Percentiles rank a stretch among this genome's conserved stretches.
These are phyloP conservation scores for Ophion ventricosus DNA, from an alignment of 2,888 invertebrate genomes.

Conservation along the genomic window DNA sequence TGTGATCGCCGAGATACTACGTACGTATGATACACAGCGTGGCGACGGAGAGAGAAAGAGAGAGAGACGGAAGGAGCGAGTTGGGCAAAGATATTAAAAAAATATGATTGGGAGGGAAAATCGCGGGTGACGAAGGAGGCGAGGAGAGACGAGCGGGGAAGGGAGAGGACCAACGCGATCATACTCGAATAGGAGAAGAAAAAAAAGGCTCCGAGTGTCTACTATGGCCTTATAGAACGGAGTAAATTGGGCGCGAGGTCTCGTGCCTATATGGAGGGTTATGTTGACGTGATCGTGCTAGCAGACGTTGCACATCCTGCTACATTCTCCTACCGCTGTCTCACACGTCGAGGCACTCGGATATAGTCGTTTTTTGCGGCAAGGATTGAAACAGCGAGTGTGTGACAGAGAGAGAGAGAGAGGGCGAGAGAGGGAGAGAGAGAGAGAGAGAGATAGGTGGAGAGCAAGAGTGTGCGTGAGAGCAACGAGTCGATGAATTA, in stretches of 20 bases:
- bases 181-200: conserved; percentile 64
- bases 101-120: conserved; percentile 28
- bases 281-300: conserved; percentile 69
- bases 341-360: conserved; percentile 16
- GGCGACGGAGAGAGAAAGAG: conserved; percentile 16
- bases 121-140: conserved; percentile 19
- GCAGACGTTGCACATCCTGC: conserved; percentile 36
- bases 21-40: conserved; percentile 6
- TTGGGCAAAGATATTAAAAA: conserved; percentile 17
- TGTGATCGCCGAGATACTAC: conserved; percentile 17
- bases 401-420: conserved; percentile 33
- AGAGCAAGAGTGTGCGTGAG: conserved; percentile 46
- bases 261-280: conserved; percentile 71
- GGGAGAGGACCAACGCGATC: conserved; percentile 67
- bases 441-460: conserved; percentile 55
- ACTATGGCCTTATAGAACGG: conserved; percentile 64
- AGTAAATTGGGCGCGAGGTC: conserved; percentile 68
- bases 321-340: conserved; percentile 11
- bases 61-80: conserved; percentile 9
- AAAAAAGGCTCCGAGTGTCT: conserved; percentile 35
- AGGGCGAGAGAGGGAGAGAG: conserved; percentile 59
- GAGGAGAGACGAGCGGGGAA: conserved; percentile 12
- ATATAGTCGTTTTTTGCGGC: conserved; percentile 10
- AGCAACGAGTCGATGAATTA: conserved; percentile 28
- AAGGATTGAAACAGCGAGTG: conserved; percentile 19